Evolutionary conservation across 1,140 invertebrate genomes (phyloP).

Genomic region (Eriosoma lanigerum): DNA sequence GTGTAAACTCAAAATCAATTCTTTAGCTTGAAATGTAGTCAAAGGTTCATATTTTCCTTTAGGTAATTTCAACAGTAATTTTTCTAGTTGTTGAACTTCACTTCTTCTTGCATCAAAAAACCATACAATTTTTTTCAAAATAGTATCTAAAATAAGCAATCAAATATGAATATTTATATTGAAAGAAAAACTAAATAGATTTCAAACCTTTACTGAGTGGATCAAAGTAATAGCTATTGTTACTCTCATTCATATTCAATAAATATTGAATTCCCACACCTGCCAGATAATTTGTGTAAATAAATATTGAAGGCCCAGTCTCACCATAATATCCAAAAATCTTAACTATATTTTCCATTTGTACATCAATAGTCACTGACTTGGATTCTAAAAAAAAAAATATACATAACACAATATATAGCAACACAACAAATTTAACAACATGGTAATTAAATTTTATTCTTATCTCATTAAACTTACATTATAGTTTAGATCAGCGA

Average conservation of each 20-base stretch:
- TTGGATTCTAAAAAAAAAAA: conserved; percentile 69
- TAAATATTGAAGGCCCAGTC: conserved; percentile 72
- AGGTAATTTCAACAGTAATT: conserved; percentile 7
- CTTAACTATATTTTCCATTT: conserved; percentile 69
- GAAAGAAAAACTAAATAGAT: too few relatives aligned
- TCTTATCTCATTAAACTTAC: too few relatives aligned
- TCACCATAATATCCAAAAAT: conserved; percentile 72
- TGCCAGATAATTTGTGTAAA: conserved; percentile 69
- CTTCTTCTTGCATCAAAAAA: not conserved
- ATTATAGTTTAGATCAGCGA: too few relatives aligned
- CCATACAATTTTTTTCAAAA: not conserved
- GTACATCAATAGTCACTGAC: conserved; percentile 63
- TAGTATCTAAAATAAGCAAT: not conserved
- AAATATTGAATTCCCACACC: conserved; percentile 68
- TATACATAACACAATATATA: conserved; percentile 52
- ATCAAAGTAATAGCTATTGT: conserved; percentile 59
- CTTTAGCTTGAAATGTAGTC: not conserved
- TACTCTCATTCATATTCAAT: conserved; percentile 66
- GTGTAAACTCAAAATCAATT: not conserved
- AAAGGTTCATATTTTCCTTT: conserved; percentile 29
- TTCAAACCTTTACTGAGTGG: conserved; percentile 8
- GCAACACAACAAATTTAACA: too few relatives aligned
- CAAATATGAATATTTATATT: not conserved
- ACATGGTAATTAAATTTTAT: too few relatives aligned
- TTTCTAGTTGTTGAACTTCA: not conserved